phyloP scores from a whole-genome alignment of 2,797 vertebrate species.

The Trematomus bernacchii region DNA sequence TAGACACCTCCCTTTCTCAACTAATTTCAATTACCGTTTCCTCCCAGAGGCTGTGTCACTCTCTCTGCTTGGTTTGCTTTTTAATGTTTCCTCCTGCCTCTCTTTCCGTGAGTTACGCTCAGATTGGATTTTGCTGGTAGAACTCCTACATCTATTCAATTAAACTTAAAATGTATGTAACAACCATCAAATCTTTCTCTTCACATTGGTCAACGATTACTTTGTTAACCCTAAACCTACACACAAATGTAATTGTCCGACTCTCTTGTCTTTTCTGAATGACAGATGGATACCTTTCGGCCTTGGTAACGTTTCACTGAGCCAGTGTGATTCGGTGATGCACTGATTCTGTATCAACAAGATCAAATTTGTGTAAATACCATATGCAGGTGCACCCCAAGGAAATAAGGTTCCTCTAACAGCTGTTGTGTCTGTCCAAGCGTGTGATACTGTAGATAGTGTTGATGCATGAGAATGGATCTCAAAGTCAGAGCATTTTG shows the following conservation, averaged over 20 bases:
- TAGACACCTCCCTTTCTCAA: slow-evolving; percentile 56
- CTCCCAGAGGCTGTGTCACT: slow-evolving; percentile 68
- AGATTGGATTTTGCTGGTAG: slow-evolving; percentile 55
- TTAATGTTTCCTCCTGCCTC: slow-evolving; percentile 49
- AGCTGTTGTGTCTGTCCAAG: slow-evolving; percentile 67
- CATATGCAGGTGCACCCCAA: slow-evolving; percentile 51
- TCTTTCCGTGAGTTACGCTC: slow-evolving; percentile 30
- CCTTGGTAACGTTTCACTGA: slow-evolving; percentile 43
- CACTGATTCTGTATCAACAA: slow-evolving; percentile 68
- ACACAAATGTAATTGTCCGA: slow-evolving; percentile 15
- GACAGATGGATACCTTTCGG: slow-evolving; percentile 11
- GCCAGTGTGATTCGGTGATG: slow-evolving; percentile 54
- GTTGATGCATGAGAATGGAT: slow-evolving; percentile 44
- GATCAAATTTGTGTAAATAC: slow-evolving; percentile 75
- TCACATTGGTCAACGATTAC: slow-evolving; percentile 33
- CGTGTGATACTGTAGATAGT: slow-evolving; percentile 55
- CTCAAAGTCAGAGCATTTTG: slow-evolving; percentile 49
- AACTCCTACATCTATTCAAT: slow-evolving; percentile 42
- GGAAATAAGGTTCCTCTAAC: slow-evolving; percentile 62
- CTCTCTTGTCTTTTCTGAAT: slow-evolving; percentile 11
- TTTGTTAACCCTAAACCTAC: slow-evolving; percentile 5
- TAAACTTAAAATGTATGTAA: slow-evolving; percentile 42
- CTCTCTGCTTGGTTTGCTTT: slow-evolving; percentile 61
- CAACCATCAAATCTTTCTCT: slow-evolving; percentile 17
- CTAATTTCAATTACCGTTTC: slow-evolving; percentile 75